Percentiles rank a stretch among this genome's conserved stretches.
phyloP scores from a whole-genome alignment of 2,888 invertebrate genomes.

The Clitarchus hookeri region DNA sequence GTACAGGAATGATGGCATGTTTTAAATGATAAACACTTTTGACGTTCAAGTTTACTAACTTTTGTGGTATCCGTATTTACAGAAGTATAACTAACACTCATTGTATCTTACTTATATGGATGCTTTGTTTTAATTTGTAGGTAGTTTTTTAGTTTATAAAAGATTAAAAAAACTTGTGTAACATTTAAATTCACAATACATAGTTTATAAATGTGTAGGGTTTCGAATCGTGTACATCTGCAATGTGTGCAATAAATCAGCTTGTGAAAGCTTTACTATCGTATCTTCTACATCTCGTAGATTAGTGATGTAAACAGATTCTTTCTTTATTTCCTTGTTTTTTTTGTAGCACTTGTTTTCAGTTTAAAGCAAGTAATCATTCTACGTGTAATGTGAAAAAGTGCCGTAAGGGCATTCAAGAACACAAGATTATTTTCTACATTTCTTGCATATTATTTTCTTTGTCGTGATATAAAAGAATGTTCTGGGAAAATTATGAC shows the following conservation, averaged over 20 bases:
- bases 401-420: no score
- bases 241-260: neutral
- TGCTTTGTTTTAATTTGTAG: neutral
- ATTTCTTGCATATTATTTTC: no score
- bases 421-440: no score
- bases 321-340: no score
- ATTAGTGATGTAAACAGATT: no score
- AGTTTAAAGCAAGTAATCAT: no score
- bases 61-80: neutral
- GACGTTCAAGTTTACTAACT: neutral
- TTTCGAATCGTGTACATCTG: neutral
- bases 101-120: neutral
- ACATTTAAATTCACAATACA: neutral
- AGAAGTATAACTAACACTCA: neutral
- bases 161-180: neutral
- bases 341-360: no score
- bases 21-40: neutral
- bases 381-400: no score
- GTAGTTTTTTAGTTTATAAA: neutral
- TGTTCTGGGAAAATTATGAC: no score
- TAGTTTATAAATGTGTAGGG: neutral
- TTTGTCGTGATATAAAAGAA: no score
- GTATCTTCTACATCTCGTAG: no score
- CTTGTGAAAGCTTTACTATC: neutral
- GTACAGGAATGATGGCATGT: neutral